Evolutionary conservation across 2,797 vertebrate genomes (phyloP).

Genomic region (Phoebastria nigripes): DNA sequence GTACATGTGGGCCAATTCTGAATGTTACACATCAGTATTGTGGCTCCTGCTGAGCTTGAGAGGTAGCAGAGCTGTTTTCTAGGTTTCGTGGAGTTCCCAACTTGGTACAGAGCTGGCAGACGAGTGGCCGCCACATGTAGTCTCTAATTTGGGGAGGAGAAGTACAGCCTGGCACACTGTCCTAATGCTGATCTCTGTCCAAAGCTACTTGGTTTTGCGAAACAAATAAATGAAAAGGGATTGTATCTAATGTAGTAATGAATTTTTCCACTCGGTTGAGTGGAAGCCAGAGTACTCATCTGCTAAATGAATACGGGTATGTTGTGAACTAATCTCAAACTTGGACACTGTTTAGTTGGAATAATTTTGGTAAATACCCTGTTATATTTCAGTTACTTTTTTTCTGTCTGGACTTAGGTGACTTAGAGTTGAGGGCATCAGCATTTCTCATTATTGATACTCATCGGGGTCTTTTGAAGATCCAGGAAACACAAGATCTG

Average conservation of each 20-base stretch:
- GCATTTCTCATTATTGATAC: slow-evolving; percentile 78
- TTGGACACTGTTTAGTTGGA: neutral
- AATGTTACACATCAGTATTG: neutral
- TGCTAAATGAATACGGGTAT: neutral
- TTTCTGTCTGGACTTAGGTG: slow-evolving; percentile 74
- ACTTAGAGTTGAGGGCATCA: slow-evolving; percentile 82
- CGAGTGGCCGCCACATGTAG: neutral
- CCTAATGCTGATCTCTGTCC: neutral
- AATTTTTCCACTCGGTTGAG: neutral
- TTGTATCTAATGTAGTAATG: neutral
- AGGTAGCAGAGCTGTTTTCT: neutral
- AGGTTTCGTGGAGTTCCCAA: neutral
- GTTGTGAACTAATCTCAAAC: neutral
- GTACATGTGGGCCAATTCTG: neutral
- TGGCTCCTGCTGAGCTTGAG: neutral
- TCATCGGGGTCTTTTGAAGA: slow-evolving; percentile 82
- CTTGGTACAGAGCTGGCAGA: neutral
- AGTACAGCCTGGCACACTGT: neutral
- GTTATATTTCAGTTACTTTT: neutral
- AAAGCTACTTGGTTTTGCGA: neutral
- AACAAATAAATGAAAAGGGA: neutral
- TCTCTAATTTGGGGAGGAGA: neutral
- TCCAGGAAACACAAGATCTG: slow-evolving; percentile 82
- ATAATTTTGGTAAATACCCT: neutral
- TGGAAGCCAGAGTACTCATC: neutral